Evolutionary conservation across 2,113 vertebrate species (phyloP).

Genomic region (Gymnogyps californianus): DNA sequence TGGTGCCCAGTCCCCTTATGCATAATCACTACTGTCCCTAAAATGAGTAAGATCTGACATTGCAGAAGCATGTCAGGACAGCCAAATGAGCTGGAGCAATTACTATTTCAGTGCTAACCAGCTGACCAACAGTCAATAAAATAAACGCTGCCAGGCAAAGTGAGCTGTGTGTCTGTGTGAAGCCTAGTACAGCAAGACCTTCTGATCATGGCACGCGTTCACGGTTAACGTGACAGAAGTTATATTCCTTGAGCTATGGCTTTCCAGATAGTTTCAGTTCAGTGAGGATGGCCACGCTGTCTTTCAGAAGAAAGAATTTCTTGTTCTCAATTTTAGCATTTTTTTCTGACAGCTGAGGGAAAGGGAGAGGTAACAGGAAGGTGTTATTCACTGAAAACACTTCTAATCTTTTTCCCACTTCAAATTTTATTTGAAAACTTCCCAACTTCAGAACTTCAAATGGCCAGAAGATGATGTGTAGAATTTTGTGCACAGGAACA

Average conservation of each 20-base stretch:
- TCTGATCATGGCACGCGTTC: rapidly evolving
- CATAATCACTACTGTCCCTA: background rate
- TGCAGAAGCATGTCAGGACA: background rate
- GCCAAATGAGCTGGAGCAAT: background rate
- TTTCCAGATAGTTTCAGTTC: background rate
- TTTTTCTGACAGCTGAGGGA: background rate
- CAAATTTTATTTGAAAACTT: background rate
- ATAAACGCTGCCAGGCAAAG: background rate
- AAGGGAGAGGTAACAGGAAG: background rate
- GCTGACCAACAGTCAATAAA: background rate
- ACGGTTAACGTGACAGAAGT: background rate
- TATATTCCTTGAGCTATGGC: background rate
- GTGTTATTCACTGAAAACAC: background rate
- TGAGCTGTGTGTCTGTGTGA: background rate
- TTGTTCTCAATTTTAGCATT: background rate
- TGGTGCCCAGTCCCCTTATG: background rate
- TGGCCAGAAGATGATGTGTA: background rate
- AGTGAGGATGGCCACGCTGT: rapidly evolving
- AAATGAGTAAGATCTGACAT: background rate
- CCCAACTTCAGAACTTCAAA: background rate
- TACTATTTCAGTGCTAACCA: background rate
- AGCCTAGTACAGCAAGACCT: background rate
- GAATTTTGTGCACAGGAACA: background rate
- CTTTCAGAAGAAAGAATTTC: background rate
- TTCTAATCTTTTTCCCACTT: background rate